Evolutionary conservation across 2,113 vertebrate species (phyloP).

Genomic region (Stegastes partitus): DNA sequence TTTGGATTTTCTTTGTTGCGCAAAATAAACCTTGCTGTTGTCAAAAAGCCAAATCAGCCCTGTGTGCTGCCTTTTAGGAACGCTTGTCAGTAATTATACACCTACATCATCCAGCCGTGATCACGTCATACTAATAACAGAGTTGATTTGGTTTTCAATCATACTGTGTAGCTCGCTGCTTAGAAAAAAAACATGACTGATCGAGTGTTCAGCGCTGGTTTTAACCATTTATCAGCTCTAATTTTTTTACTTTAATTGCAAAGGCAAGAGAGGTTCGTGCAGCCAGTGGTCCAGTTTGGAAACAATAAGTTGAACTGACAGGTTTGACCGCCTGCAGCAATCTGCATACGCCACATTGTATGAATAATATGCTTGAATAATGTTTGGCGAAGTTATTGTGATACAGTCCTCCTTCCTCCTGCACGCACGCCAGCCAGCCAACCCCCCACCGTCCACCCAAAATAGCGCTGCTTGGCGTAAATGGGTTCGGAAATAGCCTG

Average conservation of each 20-base stretch:
- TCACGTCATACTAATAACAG: no score
- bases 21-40: no score
- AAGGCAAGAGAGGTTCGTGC: neutral
- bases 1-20: no score
- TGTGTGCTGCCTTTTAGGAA: no score
- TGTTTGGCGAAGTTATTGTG: slow-evolving; percentile 6
- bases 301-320: slow-evolving; percentile 1
- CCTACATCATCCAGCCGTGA: no score
- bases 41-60: no score
- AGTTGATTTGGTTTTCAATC: no score
- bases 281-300: neutral
- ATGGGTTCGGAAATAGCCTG: slow-evolving; percentile 66
- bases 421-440: slow-evolving; percentile 6
- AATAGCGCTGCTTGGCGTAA: slow-evolving; percentile 66
- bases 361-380: slow-evolving; percentile 10
- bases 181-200: no score
- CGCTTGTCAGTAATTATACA: no score
- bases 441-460: slow-evolving; percentile 18
- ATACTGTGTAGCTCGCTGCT: no score
- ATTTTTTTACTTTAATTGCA: neutral
- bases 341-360: neutral
- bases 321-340: neutral
- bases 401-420: slow-evolving; percentile 4
- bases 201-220: neutral
- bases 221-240: neutral